These are phyloP conservation scores for Hylyphantes graminicola DNA, from an alignment of 1,140 invertebrate species.

Conservation along the genomic window DNA sequence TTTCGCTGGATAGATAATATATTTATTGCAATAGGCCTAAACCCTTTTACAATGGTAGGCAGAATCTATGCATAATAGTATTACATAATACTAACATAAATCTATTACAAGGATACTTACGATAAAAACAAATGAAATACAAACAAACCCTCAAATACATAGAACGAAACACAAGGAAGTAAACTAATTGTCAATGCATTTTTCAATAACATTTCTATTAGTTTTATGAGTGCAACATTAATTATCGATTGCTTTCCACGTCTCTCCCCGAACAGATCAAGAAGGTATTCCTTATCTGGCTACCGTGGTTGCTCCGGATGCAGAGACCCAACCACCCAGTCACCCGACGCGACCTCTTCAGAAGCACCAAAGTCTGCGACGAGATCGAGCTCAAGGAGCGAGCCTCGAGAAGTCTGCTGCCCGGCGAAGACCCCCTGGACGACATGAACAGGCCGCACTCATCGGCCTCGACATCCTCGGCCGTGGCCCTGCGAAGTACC, in stretches of 20 bases:
- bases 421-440: constrained; percentile 86
- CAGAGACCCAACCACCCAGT: constrained; percentile 92
- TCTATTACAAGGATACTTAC: too few species aligned
- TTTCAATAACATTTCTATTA: neutral
- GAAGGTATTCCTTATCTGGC: constrained; percentile 92
- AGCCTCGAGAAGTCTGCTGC: constrained; percentile 91
- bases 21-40: too few species aligned
- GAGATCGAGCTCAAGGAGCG: constrained; percentile 91
- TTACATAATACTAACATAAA: too few species aligned
- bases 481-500: constrained; percentile 64
- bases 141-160: too few species aligned
- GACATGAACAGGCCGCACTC: constrained; percentile 76
- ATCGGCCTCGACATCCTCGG: constrained; percentile 66
- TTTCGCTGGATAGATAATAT: too few species aligned
- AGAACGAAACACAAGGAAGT: neutral
- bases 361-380: constrained; percentile 71
- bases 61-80: neutral
- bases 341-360: constrained; percentile 81
- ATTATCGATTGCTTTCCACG: neutral
- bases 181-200: neutral
- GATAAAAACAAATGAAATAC: too few species aligned
- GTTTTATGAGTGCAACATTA: neutral
- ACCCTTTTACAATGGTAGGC: neutral
- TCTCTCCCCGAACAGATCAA: constrained; percentile 76
- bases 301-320: constrained; percentile 95